These are phyloP conservation scores for Ophion slaviceki DNA, from an alignment of 2,888 invertebrate species.

Conservation along the genomic window DNA sequence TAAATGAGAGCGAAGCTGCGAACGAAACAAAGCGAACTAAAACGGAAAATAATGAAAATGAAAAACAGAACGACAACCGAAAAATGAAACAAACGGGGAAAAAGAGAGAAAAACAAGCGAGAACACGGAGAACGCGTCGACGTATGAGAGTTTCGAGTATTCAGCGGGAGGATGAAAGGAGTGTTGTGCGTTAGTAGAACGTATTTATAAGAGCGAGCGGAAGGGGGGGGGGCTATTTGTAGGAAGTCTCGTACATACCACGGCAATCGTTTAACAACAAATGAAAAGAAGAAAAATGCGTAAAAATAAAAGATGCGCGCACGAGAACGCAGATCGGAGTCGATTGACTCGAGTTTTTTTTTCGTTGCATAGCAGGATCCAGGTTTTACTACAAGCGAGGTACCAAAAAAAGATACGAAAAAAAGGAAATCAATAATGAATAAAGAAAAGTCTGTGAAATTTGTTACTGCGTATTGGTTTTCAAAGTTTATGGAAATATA, in stretches of 20 bases:
- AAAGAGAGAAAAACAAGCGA: constrained; percentile 6
- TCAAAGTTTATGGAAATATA: constrained; percentile 65
- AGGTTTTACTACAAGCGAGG: constrained; percentile 66
- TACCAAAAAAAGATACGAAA: constrained; percentile 62
- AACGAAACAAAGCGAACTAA: constrained; percentile 1
- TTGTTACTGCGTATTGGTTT: constrained; percentile 67
- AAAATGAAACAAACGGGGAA: constrained; percentile 3
- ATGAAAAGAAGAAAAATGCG: constrained; percentile 4
- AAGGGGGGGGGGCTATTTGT: not conserved
- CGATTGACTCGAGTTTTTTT: constrained; percentile 54
- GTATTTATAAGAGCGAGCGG: constrained; percentile 55
- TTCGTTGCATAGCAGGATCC: constrained; percentile 63
- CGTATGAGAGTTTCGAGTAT: constrained; percentile 63
- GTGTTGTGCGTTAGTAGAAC: constrained; percentile 49
- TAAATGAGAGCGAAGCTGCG: constrained; percentile 16
- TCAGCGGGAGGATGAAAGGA: constrained; percentile 60
- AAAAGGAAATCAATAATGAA: constrained; percentile 35
- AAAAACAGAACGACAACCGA: not conserved
- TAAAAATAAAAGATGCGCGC: not conserved
- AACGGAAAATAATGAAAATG: not conserved
- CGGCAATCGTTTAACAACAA: not conserved
- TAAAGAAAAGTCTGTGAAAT: constrained; percentile 60
- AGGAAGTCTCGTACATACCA: not conserved
- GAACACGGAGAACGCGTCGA: constrained; percentile 50
- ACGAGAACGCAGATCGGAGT: constrained; percentile 28